These are phyloP conservation scores for Drosophila tsacasi DNA, from an alignment of 1,140 invertebrate genomes.

Conservation along the genomic window DNA sequence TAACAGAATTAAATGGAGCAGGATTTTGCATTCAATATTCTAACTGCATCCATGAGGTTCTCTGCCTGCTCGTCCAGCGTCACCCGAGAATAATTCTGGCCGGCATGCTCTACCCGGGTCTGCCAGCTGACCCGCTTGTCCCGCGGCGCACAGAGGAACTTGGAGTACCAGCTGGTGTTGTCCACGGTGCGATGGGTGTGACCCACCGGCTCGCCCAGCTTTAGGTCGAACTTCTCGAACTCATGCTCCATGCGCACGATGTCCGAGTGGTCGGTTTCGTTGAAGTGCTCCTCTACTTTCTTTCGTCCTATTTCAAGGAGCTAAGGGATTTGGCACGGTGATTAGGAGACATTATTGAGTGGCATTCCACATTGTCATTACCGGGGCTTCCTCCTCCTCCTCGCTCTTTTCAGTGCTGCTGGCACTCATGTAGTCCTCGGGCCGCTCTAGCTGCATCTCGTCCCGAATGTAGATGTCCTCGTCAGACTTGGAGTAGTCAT, in stretches of 20 bases:
- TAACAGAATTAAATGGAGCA: not conserved
- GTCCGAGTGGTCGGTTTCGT: constrained; percentile 77
- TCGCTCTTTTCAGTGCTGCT: constrained; percentile 49
- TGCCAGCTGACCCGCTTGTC: constrained; percentile 65
- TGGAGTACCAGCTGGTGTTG: constrained; percentile 68
- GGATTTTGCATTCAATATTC: not conserved
- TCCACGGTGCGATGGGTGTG: constrained; percentile 58
- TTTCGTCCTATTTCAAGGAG: constrained; percentile 40
- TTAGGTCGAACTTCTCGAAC: constrained; percentile 70
- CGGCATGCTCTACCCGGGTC: constrained; percentile 52
- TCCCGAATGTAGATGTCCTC: constrained; percentile 70
- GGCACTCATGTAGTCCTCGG: constrained; percentile 59
- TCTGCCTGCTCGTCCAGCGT: constrained; percentile 80
- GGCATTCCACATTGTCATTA: constrained; percentile 7
- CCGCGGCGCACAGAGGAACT: constrained; percentile 60
- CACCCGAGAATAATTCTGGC: constrained; percentile 39
- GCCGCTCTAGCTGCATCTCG: constrained; percentile 60
- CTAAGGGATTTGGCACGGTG: not conserved
- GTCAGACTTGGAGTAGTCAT: constrained; percentile 74
- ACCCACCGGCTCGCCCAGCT: constrained; percentile 67
- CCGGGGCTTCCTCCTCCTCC: constrained; percentile 54
- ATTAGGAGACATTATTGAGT: not conserved
- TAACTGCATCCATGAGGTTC: constrained; percentile 81
- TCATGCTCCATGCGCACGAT: constrained; percentile 76
- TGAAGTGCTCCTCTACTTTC: constrained; percentile 68